phyloP scores from a whole-genome alignment of 2,797 vertebrate genomes.

The Buphagus erythrorhynchus region DNA sequence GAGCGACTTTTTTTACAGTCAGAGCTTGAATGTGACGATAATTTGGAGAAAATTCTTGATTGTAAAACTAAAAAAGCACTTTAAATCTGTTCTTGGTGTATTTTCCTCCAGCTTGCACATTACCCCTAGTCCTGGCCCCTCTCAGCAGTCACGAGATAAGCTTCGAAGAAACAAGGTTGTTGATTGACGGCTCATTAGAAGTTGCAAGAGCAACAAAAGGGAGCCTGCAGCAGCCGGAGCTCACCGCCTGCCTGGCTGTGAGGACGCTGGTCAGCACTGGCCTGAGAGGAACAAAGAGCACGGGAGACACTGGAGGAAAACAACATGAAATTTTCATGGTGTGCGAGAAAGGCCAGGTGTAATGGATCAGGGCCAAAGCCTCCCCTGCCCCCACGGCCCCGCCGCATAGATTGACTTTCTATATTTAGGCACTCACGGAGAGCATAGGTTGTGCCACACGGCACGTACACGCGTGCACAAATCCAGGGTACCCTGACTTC shows the following conservation, averaged over 20 bases:
- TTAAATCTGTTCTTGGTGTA: neutral
- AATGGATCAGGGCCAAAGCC: slow-evolving; percentile 69
- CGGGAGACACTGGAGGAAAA: slow-evolving; percentile 63
- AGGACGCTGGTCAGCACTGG: slow-evolving; percentile 72
- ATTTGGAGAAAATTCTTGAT: neutral
- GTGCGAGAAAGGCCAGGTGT: slow-evolving; percentile 72
- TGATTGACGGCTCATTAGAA: slow-evolving; percentile 72
- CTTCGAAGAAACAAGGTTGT: slow-evolving; percentile 57
- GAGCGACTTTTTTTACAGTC: neutral
- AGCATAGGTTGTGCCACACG: neutral
- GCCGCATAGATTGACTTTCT: slow-evolving; percentile 44
- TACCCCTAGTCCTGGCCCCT: slow-evolving; percentile 43
- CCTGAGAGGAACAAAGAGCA: slow-evolving; percentile 72
- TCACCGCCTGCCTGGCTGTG: neutral
- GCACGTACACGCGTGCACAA: neutral
- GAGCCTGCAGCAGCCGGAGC: slow-evolving; percentile 19
- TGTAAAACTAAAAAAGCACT: slow-evolving; percentile 13
- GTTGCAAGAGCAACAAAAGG: slow-evolving; percentile 59
- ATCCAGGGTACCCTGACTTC: neutral
- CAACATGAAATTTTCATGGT: slow-evolving; percentile 75
- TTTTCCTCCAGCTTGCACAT: slow-evolving; percentile 5
- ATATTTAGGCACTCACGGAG: slow-evolving; percentile 13
- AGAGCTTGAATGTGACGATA: neutral
- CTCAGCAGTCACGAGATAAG: slow-evolving; percentile 58
- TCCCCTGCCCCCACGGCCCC: slow-evolving; percentile 23